Conservation (phyloP, 1,140 invertebrate genomes). For the Brachionus angularis region DNA sequence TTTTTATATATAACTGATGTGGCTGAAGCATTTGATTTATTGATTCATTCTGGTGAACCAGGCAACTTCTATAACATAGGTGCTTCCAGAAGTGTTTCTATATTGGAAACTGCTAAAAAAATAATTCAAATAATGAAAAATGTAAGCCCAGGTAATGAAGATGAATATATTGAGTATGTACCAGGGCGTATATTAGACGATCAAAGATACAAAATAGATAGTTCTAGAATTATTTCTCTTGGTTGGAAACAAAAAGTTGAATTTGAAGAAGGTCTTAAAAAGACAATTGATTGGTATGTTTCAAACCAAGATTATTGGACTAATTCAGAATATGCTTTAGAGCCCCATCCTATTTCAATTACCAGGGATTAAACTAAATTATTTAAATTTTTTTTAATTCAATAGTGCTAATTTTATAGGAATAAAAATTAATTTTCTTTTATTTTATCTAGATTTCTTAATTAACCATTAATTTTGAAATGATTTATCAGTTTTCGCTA, state of each 20-base stretch:
- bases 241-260: conserved; percentile 50
- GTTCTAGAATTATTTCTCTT: conserved; percentile 49
- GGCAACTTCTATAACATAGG: conserved; percentile 55
- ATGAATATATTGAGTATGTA: conserved; percentile 45
- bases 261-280: conserved; percentile 51
- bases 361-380: background rate
- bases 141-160: conserved; percentile 46
- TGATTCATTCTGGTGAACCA: conserved; percentile 49
- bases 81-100: conserved; percentile 49
- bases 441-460: no score
- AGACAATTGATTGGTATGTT: conserved; percentile 44
- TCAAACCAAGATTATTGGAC: background rate
- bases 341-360: background rate
- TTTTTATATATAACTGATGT: conserved; percentile 55
- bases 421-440: no score
- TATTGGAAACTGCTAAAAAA: conserved; percentile 45
- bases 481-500: no score
- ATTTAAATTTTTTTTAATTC: no score
- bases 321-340: background rate
- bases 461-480: no score
- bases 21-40: conserved; percentile 49
- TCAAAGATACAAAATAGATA: conserved; percentile 52
- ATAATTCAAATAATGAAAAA: conserved; percentile 48
- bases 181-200: conserved; percentile 56
- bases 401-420: no score